Evolutionary conservation across 2,113 vertebrate species (phyloP).

Genomic region (Phaetusa simplex): DNA sequence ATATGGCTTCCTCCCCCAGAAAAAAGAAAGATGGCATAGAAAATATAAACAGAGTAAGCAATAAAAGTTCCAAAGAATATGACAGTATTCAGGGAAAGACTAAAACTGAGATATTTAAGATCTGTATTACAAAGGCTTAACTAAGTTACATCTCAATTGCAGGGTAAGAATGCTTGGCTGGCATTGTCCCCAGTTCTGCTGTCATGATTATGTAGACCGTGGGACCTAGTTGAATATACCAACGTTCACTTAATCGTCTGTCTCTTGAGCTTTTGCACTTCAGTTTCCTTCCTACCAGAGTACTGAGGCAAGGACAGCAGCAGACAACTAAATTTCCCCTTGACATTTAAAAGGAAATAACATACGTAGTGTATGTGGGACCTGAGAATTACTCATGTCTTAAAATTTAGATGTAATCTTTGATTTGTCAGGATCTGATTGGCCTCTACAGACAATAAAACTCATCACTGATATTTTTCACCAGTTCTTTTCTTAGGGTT

Average conservation of each 20-base stretch:
- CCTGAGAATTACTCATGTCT: not conserved
- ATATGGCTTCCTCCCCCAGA: fast-evolving
- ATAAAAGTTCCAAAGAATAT: not conserved
- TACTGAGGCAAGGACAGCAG: not conserved
- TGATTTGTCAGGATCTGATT: not conserved
- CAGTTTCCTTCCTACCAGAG: not conserved
- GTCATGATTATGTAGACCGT: not conserved
- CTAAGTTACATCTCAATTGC: not conserved
- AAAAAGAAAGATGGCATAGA: not conserved
- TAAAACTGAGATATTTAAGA: not conserved
- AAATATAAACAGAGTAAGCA: not conserved
- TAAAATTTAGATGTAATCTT: not conserved
- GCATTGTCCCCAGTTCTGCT: not conserved
- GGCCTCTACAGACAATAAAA: not conserved
- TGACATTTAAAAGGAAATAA: not conserved
- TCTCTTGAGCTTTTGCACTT: not conserved
- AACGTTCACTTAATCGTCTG: not conserved
- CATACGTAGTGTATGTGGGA: fast-evolving
- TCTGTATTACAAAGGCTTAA: not conserved
- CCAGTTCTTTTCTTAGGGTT: not conserved
- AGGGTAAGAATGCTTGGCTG: not conserved
- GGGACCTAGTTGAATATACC: not conserved
- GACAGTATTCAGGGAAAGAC: not conserved
- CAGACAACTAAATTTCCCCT: not conserved
- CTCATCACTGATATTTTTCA: fast-evolving